Conservation (phyloP, 2,888 invertebrate species). For the Saturnia pavonia region DNA sequence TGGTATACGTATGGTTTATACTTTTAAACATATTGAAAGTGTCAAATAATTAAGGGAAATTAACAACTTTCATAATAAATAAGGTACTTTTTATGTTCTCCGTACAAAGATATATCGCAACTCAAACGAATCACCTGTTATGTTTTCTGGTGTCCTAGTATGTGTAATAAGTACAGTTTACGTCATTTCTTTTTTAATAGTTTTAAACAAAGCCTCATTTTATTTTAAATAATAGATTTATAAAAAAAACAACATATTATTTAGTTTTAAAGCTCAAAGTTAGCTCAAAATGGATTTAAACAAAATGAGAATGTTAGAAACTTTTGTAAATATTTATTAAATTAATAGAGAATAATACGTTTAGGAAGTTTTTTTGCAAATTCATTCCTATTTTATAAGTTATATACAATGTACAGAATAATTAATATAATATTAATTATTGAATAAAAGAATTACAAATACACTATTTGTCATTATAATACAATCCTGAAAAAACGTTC, state of each 20-base stretch:
- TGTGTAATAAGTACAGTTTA: not conserved
- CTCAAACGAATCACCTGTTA: not conserved
- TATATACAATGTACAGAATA: constrained; percentile 48
- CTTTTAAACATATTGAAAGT: not conserved
- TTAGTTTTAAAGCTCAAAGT: constrained; percentile 79
- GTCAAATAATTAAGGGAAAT: not conserved
- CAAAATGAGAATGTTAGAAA: constrained; percentile 32
- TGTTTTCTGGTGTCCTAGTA: constrained; percentile 2
- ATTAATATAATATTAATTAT: constrained; percentile 21
- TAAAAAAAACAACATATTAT: constrained; percentile 28
- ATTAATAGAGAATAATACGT: constrained; percentile 37
- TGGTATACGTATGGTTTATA: not conserved
- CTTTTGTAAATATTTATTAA: constrained; percentile 63
- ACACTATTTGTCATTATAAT: not conserved
- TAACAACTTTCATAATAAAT: not conserved
- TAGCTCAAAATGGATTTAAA: constrained; percentile 67
- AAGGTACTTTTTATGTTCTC: constrained; percentile 1
- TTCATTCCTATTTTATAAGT: constrained; percentile 68
- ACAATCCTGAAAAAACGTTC: not conserved
- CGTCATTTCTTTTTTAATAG: not conserved
- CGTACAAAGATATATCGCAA: not conserved
- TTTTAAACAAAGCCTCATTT: constrained; percentile 15
- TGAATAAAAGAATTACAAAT: constrained; percentile 17
- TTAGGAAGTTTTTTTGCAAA: constrained; percentile 47
- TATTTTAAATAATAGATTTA: constrained; percentile 13